Evolutionary conservation across 2,888 invertebrate species (phyloP), one percentile per base, ranked within the genome.

Genomic region (Antheraea assamensis): DNA sequence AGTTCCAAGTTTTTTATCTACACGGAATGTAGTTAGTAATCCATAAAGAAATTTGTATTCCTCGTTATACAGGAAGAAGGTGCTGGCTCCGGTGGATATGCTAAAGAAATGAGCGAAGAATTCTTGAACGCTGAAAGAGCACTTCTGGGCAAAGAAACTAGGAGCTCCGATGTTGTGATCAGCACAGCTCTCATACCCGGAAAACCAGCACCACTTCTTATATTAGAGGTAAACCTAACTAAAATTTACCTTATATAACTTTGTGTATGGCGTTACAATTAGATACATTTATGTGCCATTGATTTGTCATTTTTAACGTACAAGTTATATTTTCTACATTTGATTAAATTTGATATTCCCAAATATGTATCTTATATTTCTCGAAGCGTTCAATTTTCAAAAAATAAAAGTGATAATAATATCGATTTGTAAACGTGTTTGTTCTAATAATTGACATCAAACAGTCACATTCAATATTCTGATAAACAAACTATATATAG

Each of bases 161-260:
- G 96, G 85, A 97, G 97, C 75, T 97, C 98, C 0, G 98, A 98
- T 85, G 96, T 98, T 61, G 95, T 98, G 79, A 98, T 98, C 83
- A 96, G 97, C n/a, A 98, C 98, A 0, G 98, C 98, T 8, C 95
- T 98, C 21, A 98, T 98, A 81, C 98, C 98, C 21, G 98, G 98
- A 71, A 97, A 97, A 88, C 96, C 96, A 72, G 98, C 98, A 0
- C 98, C 98, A 0, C 82, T 96, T 73, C 96, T 98, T 21, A 96
- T 98, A 80, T 94, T 97, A 74, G 97, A 97, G 95, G 97, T 97
- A 86, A 81, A 75, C 74, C 17, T 70, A 42, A 30, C 7, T 64
- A 4, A 30, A 3, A 30, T 10, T 21, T 42, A 52, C 52, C 3
- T 5, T n/a, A n/a, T n/a, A 49, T 15, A 49, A 55, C 21, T 2